Evolutionary conservation across 2,888 invertebrate species (phyloP).

Genomic region (Sarcophaga carnaria): DNA sequence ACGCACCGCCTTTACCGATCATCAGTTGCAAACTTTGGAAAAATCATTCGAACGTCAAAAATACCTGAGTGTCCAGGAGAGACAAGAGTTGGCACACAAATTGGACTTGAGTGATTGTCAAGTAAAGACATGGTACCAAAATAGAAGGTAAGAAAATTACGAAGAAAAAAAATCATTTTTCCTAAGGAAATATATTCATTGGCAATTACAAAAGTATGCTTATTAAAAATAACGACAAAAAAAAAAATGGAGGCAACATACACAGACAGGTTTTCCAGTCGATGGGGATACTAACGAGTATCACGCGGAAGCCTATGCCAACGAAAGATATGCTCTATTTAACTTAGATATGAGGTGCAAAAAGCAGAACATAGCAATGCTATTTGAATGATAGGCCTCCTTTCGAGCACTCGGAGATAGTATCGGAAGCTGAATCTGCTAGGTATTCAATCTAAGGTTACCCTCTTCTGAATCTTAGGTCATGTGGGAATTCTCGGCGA

Average conservation of each 20-base stretch:
- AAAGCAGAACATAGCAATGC: too few species aligned
- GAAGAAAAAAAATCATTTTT: too few species aligned
- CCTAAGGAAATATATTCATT: not conserved
- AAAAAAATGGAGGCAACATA: too few species aligned
- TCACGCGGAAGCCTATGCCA: too few species aligned
- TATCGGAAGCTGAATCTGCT: too few species aligned
- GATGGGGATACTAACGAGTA: too few species aligned
- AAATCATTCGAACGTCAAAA: conserved; percentile 98
- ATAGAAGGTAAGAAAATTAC: conserved; percentile 89
- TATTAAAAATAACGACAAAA: not conserved
- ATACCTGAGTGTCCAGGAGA: conserved; percentile 97
- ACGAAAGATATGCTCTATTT: too few species aligned
- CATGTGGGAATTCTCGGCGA: too few species aligned
- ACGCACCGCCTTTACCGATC: conserved; percentile 98
- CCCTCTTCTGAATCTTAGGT: fast-evolving
- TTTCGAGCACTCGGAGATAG: too few species aligned
- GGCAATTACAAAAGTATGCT: not conserved
- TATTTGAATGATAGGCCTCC: fast-evolving
- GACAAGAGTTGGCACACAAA: conserved; percentile 98
- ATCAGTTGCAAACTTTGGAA: conserved; percentile 97
- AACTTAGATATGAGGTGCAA: too few species aligned
- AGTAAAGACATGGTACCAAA: conserved; percentile 99
- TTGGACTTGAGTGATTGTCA: conserved; percentile 98
- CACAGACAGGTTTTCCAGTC: too few species aligned
- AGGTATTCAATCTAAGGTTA: too few species aligned